phyloP scores from a whole-genome alignment of 1,140 invertebrate species.

The Papilio helenus region DNA sequence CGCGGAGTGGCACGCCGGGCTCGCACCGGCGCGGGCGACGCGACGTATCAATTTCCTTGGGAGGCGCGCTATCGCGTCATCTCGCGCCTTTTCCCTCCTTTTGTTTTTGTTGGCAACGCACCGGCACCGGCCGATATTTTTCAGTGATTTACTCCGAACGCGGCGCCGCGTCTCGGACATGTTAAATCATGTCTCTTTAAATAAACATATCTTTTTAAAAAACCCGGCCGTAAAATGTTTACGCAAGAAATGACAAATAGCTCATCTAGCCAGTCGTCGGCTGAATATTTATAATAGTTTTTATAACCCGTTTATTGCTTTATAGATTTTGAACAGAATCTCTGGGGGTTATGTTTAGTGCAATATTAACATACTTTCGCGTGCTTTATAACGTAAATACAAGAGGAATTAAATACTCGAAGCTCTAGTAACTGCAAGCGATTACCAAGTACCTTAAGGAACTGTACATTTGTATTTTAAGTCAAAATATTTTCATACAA shows the following conservation, averaged over 20 bases:
- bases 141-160: conserved; percentile 39
- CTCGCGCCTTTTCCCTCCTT: conserved; percentile 44
- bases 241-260: conserved; percentile 39
- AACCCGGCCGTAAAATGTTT: conserved; percentile 39
- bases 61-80: conserved; percentile 47
- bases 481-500: too few species aligned
- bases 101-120: conserved; percentile 45
- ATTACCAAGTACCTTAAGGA: too few species aligned
- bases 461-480: too few species aligned
- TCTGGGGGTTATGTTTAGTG: conserved; percentile 20
- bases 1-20: conserved; percentile 36
- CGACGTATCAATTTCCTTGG: conserved; percentile 70
- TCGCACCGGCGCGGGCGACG: conserved; percentile 25
- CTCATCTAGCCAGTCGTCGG: conserved; percentile 31
- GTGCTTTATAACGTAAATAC: conserved; percentile 7
- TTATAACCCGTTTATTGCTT: conserved; percentile 29
- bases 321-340: conserved; percentile 30
- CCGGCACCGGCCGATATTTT: conserved; percentile 37
- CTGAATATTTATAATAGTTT: conserved; percentile 31
- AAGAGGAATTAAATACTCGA: not conserved
- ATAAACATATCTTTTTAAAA: conserved; percentile 39
- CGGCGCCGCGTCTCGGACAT: conserved; percentile 40
- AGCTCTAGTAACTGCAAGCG: not conserved
- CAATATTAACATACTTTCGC: conserved; percentile 18
- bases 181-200: conserved; percentile 42